A percentile compares a stretch with the other conserved stretches of the same genome.
phyloP scores from a whole-genome alignment of 2,113 vertebrate genomes.

The Macquaria australasica region DNA sequence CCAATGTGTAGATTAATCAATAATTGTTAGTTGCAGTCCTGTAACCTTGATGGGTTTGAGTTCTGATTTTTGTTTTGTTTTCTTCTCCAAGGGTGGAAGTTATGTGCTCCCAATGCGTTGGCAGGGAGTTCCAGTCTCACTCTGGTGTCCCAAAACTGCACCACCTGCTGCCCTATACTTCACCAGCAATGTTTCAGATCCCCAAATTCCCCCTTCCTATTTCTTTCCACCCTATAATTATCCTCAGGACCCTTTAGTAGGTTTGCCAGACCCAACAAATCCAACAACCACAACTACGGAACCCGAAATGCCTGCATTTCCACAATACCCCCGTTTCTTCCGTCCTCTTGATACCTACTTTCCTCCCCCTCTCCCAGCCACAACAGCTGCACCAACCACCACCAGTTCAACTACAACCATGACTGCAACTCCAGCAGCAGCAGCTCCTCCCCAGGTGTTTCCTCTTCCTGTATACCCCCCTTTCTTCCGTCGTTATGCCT shows the following conservation, averaged over 20 bases:
- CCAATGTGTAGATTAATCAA: too few species aligned
- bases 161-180: background rate
- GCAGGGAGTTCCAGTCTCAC: constrained; percentile 62
- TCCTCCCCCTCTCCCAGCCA: too few species aligned
- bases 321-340: too few species aligned
- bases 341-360: too few species aligned
- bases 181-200: too few species aligned
- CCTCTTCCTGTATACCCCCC: too few species aligned
- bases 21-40: background rate
- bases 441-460: too few species aligned
- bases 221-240: background rate
- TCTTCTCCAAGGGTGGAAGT: constrained; percentile 47
- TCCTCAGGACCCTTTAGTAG: background rate
- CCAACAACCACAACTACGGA: background rate
- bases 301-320: background rate
- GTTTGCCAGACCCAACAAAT: background rate
- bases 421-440: background rate
- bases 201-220: background rate
- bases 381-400: background rate
- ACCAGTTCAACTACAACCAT: too few species aligned
- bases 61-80: background rate
- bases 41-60: background rate
- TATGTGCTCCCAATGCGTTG: constrained; percentile 68
- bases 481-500: background rate
- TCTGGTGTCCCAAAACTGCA: constrained; percentile 66